Base-by-base conservation (phyloP, 2,113 vertebrate genomes). In the Danionella cerebrum region DNA sequence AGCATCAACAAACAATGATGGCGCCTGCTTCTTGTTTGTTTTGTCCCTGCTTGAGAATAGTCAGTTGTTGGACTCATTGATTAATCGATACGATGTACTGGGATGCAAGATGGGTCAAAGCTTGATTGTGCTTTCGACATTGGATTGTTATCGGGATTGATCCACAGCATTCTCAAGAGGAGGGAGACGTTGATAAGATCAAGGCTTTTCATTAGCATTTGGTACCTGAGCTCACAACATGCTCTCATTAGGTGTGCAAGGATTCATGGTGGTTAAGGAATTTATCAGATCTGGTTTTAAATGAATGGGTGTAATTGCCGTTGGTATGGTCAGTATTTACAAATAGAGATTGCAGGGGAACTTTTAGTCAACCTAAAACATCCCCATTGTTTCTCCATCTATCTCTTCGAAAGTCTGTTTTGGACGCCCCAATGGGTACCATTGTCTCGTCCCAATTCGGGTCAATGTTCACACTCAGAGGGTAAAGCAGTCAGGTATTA, bases 1-100 rank as follows among this genome's bases (percentile, higher is more conserved):
- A 38, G 41, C 41, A 25, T 55, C 63, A 19, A 19, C 64, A 59
- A 3, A 22, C 41, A 22, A 59, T 5, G 16, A 18, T 33, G 19
- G 11, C 31, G 39, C 6, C n/a, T 1, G 5, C 31, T 21, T 39
- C 35, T 41, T 45, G 25, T 33, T 60, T 33, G 39, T 59, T 60
- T 27, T 19, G 4, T 13, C 5, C 9, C 25, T 31, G 39, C n/a
- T 42, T 11, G 6, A 24, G 4, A 24, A 18, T 16, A 12, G 22
- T 22, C 25, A 45, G 14, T 60, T 45, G 38, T 24, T 57, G 52
- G 41, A 35, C 42, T 68, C 33, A 36, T 58, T 18, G 65, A 68
- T 68, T 58, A 57, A 48, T 58, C 66, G 39, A 45, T 31, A 31
- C 8, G 11, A 45, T 31, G 25, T 11, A 31, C 39, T 31, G 39